A percentile compares a stretch with the other conserved stretches of the same genome.
phyloP scores from a whole-genome alignment of 2,888 invertebrate species.

The Aphodius granarius region DNA sequence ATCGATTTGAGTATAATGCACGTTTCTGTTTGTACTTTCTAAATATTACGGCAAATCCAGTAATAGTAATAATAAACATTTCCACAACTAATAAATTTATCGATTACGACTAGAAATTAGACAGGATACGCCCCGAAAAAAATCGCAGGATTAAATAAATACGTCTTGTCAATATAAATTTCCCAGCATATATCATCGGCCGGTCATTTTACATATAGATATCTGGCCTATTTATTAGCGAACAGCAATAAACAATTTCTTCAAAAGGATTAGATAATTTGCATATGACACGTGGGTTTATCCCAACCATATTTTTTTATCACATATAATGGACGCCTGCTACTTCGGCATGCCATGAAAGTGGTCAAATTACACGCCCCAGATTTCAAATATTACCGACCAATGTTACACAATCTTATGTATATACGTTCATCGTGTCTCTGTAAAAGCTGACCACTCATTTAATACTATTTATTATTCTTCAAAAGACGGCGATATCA shows the following conservation, averaged over 20 bases:
- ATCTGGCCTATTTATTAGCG: background rate
- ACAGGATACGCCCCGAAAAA: background rate
- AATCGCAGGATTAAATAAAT: background rate
- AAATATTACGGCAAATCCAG: no score
- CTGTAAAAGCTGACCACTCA: background rate
- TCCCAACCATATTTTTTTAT: background rate
- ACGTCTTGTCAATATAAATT: no score
- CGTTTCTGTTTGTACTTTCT: no score
- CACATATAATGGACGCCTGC: background rate
- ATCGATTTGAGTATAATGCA: no score
- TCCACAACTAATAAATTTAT: background rate
- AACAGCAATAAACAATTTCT: background rate
- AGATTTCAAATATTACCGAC: background rate
- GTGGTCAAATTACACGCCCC: background rate
- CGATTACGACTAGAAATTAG: background rate
- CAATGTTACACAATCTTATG: background rate
- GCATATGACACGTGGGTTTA: background rate
- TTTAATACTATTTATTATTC: background rate
- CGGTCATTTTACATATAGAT: background rate
- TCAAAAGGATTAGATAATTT: background rate
- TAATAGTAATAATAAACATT: no score
- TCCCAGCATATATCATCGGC: no score
- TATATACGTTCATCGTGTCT: background rate
- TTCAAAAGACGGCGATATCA: no score
- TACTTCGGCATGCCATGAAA: background rate